Conservation (phyloP, 2,797 vertebrate genomes). For the Coluber constrictor region DNA sequence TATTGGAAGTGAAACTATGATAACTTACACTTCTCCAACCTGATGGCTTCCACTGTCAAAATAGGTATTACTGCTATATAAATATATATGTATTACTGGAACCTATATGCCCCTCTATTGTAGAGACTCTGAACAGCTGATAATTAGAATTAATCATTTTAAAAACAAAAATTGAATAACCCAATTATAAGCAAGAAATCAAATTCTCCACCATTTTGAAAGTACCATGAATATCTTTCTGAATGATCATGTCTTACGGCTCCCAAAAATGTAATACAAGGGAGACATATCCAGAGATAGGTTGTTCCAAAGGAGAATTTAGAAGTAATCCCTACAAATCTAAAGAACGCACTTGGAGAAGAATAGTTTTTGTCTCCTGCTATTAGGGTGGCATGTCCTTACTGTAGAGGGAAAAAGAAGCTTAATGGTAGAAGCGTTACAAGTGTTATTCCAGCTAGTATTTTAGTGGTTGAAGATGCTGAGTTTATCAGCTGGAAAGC, state of each 20-base stretch:
- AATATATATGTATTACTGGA: neutral
- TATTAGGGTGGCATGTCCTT: neutral
- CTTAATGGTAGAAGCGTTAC: neutral
- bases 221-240: neutral
- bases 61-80: neutral
- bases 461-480: neutral
- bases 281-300: neutral
- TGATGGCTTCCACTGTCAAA: neutral
- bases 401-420: neutral
- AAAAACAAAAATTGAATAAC: neutral
- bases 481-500: neutral
- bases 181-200: neutral
- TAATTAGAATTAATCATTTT: neutral
- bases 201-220: neutral
- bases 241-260: neutral
- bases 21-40: neutral
- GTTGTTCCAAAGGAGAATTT: neutral
- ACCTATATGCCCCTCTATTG: neutral
- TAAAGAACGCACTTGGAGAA: neutral
- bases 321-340: neutral
- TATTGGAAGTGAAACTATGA: neutral
- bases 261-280: neutral
- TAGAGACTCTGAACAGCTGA: neutral
- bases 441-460: neutral
- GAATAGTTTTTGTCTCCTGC: neutral